A percentile compares a stretch with the other conserved stretches of the same genome.
These are phyloP conservation scores for Isoperla grammatica DNA, from an alignment of 2,888 invertebrate genomes.

Conservation along the genomic window DNA sequence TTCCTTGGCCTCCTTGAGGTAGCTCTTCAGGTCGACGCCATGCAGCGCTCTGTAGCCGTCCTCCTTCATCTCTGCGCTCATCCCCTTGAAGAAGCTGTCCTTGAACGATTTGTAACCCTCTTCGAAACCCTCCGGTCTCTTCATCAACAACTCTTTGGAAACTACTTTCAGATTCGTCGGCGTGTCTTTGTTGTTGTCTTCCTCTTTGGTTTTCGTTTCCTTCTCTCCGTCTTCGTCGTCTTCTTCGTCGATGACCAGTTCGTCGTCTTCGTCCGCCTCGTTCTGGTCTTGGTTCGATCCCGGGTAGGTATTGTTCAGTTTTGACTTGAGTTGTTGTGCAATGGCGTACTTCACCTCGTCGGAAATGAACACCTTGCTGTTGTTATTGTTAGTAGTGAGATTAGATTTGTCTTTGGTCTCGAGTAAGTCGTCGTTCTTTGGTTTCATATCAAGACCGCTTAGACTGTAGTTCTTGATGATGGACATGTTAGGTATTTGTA, in stretches of 20 bases:
- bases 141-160: background rate
- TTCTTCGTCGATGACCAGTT: constrained; percentile 60
- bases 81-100: constrained; percentile 37
- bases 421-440: constrained; percentile 19
- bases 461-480: background rate
- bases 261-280: constrained; percentile 41
- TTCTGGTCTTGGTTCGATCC: constrained; percentile 11
- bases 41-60: background rate
- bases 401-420: constrained; percentile 30
- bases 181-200: constrained; percentile 31
- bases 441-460: constrained; percentile 1
- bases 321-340: constrained; percentile 64
- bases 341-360: constrained; percentile 71
- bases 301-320: constrained; percentile 33
- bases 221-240: constrained; percentile 52
- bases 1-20: constrained; percentile 19
- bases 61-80: constrained; percentile 43
- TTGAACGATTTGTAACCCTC: constrained; percentile 46
- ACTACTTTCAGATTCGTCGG: no score
- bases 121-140: constrained; percentile 36
- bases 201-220: constrained; percentile 37
- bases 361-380: constrained; percentile 44
- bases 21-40: constrained; percentile 8
- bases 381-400: constrained; percentile 21
- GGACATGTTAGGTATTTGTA: background rate